Base-by-base conservation (phyloP, 2,797 vertebrate genomes). In the Philypnodon macrostomus region DNA sequence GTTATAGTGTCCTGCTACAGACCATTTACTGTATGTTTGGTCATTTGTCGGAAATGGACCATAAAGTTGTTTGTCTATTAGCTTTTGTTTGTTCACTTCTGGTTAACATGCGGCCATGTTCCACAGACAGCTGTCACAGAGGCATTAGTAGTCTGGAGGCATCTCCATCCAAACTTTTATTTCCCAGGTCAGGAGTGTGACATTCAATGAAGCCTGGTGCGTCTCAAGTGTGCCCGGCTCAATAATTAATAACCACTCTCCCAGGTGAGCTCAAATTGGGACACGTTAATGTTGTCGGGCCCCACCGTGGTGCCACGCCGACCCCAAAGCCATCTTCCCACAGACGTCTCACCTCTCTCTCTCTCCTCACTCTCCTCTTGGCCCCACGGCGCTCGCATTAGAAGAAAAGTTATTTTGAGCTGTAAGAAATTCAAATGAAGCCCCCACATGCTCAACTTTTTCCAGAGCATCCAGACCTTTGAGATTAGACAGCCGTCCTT, bases 231-330 rank as follows among this genome's bases (percentile, higher is more conserved):
- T 89, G 90, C 85, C 85, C 90, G 86, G 89, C 92, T 94, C 93
- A 95, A 95, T 97, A 95, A 96, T 97, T 97, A 95, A 96, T 94
- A 92, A 88, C 88, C 83, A 69, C 87, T 90, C 90, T 93, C 94
- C 90, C 91, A 93, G 91, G 93, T 95, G 93, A 92, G 90, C 92
- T 91, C 90, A 92, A 94, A 94, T 92, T 91, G 93, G 92, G 92
- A 92, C 91, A 87, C 90, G 90, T 91, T 93, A 91, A 92, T 93
- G 93, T 92, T 92, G 92, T 91, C 86, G 86, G 88, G 53, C 85
- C 87, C 82, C 83, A 51, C 58, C 70, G 44, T 29, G 8, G 50
- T 64, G 87, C 68, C 50, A 51, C 54, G 27, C 54, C 67, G 58
- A 82, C 76, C 77, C 80, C 69, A 39, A 77, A 77, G 68, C 78